phyloP scores from a whole-genome alignment of 2,797 vertebrate species.

The Garrulus glandarius region DNA sequence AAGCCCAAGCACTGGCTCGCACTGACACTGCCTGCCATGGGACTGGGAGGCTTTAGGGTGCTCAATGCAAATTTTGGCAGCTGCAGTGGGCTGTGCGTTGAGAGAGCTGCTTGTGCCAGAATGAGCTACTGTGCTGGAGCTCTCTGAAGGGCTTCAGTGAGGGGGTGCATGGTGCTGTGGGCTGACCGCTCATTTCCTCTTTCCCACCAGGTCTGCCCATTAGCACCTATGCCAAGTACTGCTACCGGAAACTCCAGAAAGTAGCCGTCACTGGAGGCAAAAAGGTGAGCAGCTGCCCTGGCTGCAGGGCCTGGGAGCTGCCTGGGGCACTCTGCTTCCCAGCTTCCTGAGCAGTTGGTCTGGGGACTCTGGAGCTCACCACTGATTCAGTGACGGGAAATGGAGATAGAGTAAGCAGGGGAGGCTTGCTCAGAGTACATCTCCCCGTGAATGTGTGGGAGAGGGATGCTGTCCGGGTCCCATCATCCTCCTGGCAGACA shows the following conservation, averaged over 20 bases:
- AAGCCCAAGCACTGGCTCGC: not conserved
- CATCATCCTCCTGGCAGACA: not conserved
- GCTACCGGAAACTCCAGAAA: constrained; percentile 88
- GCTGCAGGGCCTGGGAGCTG: not conserved
- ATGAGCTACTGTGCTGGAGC: not conserved
- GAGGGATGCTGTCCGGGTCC: not conserved
- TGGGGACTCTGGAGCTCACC: fast-evolving
- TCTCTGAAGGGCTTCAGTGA: not conserved
- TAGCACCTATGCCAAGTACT: constrained; percentile 90
- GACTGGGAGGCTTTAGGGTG: fast-evolving
- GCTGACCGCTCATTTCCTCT: not conserved
- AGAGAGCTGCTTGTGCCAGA: not conserved
- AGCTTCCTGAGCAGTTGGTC: not conserved
- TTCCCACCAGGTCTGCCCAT: constrained; percentile 81
- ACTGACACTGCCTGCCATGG: fast-evolving
- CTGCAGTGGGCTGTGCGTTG: not conserved
- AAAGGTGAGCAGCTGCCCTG: constrained; percentile 76
- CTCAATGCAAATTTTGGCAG: fast-evolving
- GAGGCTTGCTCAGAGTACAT: not conserved
- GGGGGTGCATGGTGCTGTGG: fast-evolving
- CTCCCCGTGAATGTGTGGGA: fast-evolving
- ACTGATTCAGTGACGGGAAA: not conserved
- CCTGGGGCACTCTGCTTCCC: fast-evolving
- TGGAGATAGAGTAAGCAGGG: fast-evolving
- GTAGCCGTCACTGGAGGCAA: constrained; percentile 88